Evolutionary conservation across 2,888 invertebrate genomes (phyloP), one percentile per base, ranked within the genome.

Genomic region (Leptopilina syphax): DNA sequence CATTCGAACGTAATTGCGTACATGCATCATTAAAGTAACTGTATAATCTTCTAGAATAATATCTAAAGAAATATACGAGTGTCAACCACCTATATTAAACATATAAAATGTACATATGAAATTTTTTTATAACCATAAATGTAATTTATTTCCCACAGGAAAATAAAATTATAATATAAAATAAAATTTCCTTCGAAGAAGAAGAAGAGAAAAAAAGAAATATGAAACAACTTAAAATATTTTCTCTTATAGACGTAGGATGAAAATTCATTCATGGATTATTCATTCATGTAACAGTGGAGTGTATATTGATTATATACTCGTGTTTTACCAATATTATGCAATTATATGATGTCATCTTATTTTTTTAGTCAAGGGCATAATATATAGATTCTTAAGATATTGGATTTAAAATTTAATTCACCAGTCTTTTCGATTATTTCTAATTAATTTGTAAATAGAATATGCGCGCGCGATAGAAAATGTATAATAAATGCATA

Each of bases 231-330:
- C 24, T 9, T 63, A 24, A 24, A 63, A 63, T 24, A 24, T 63
- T 63, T 63, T 60, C 60, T 60, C 60, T n/a, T 9, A 50, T 24
- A 63, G 9, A 27, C 70, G 70, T 73, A 24, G 73, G 73, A 57
- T n/a, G 70, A 73, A 73, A 73, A 57, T 54, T 73, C 73, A 73
- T 73, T 57, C 57, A 73, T 73, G 34, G 73, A 73, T 73, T 57
- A 73, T 73, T 73, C 73, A 73, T 73, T 73, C 73, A 73, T 73
- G 24, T 34, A 73, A 73, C 63, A 8, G 63, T 24, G 60, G 18
- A 18, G 18, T 18, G 24, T 63, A 3, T 50, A 50, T 63, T 18
- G 18, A 63, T 63, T 63, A 63, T 63, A 63, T 18, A 63, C 63
- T 60, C 50, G 10, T 50, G 18, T 63, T 63, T 63, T 24, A 63